A percentile compares a stretch with the other conserved stretches of the same genome.
Conservation (phyloP, 2,888 invertebrate genomes). For the Allophyes oxyacanthae region DNA sequence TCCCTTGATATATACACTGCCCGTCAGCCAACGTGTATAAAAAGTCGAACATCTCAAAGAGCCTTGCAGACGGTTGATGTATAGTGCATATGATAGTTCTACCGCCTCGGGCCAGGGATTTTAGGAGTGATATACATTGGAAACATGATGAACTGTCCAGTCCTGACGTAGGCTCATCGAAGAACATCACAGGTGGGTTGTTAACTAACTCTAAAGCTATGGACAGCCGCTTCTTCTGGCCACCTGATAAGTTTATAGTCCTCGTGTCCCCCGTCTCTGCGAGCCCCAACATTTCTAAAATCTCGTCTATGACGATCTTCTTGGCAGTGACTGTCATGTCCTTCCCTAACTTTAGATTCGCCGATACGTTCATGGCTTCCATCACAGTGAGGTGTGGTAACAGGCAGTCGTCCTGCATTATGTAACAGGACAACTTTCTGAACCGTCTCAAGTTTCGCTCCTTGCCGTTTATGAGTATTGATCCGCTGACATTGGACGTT, state of each 20-base stretch:
- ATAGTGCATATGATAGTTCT: conserved; percentile 98
- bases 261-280: conserved; percentile 94
- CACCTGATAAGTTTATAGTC: conserved; percentile 95
- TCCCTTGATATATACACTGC: conserved; percentile 97
- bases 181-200: conserved; percentile 99
- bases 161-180: conserved; percentile 98
- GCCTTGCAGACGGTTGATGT: conserved; percentile 98
- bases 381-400: conserved; percentile 96
- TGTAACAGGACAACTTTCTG: conserved; percentile 98
- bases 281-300: conserved; percentile 95
- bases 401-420: conserved; percentile 98
- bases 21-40: conserved; percentile 97
- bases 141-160: conserved; percentile 98
- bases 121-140: conserved; percentile 96
- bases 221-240: conserved; percentile 96
- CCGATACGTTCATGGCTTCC: conserved; percentile 98
- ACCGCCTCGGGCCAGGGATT: conserved; percentile 95
- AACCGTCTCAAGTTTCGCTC: conserved; percentile 96
- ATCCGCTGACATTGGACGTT: conserved; percentile 95
- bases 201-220: conserved; percentile 98
- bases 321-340: conserved; percentile 92
- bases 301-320: conserved; percentile 95
- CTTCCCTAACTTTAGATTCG: conserved; percentile 96
- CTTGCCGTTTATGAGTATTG: conserved; percentile 96
- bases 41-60: conserved; percentile 98